phyloP scores from a whole-genome alignment of 1,140 invertebrate genomes.

The Bicyclus anynana region DNA sequence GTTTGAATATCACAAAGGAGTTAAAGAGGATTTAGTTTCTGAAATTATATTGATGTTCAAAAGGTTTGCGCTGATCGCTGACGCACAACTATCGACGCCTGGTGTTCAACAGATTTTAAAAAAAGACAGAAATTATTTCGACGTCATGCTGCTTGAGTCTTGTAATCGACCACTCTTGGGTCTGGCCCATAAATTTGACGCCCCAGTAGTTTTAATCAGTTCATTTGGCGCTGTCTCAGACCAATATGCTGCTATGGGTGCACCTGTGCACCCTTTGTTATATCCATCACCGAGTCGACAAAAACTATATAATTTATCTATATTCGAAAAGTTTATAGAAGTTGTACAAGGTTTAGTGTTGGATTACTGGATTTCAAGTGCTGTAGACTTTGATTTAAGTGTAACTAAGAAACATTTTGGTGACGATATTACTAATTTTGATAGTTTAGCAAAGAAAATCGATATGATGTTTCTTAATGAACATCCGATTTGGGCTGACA shows the following conservation, averaged over 20 bases:
- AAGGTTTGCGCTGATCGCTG: conserved; percentile 7
- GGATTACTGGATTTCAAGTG: conserved; percentile 3
- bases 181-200: conserved; percentile 52
- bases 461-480: conserved; percentile 75
- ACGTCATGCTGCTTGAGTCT: conserved; percentile 14
- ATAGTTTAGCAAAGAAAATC: conserved; percentile 64
- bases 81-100: conserved; percentile 15
- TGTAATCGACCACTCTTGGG: conserved; percentile 26
- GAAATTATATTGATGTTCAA: conserved; percentile 13
- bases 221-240: conserved; percentile 28
- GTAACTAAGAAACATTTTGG: conserved; percentile 50
- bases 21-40: conserved; percentile 6
- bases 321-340: conserved; percentile 37
- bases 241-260: conserved; percentile 46
- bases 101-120: conserved; percentile 6
- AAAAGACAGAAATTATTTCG: conserved; percentile 25
- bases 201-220: conserved; percentile 54
- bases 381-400: conserved; percentile 14
- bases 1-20: conserved; percentile 12
- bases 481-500: conserved; percentile 63
- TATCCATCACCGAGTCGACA: conserved; percentile 14
- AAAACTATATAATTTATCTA: conserved; percentile 23
- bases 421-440: conserved; percentile 43
- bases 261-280: conserved; percentile 46
- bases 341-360: conserved; percentile 24